phyloP scores from a whole-genome alignment of 2,888 invertebrate genomes.

The Sesamia inferens region DNA sequence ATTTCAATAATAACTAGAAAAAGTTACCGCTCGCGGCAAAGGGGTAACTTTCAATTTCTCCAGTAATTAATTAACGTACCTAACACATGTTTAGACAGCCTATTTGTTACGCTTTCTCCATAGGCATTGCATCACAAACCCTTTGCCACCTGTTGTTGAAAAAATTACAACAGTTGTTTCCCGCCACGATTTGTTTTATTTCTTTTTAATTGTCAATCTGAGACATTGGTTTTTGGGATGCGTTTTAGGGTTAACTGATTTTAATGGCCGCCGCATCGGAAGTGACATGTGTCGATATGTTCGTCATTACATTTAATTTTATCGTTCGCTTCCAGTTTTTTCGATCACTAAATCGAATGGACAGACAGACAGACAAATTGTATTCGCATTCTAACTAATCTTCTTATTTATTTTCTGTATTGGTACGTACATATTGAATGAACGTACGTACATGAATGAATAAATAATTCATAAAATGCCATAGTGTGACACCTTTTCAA shows the following conservation, averaged over 20 bases:
- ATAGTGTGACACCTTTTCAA: slow-evolving; percentile 11
- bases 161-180: slow-evolving; percentile 84
- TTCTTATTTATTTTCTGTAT: slow-evolving; percentile 3
- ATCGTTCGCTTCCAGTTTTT: slow-evolving; percentile 67
- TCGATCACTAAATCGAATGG: slow-evolving; percentile 8
- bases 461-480: slow-evolving; percentile 12
- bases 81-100: slow-evolving; percentile 86
- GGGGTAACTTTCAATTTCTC: slow-evolving; percentile 88
- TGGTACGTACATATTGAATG: slow-evolving; percentile 6
- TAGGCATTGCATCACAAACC: slow-evolving; percentile 80
- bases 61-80: slow-evolving; percentile 86
- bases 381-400: slow-evolving; percentile 21
- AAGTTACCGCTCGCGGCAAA: slow-evolving; percentile 66
- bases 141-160: slow-evolving; percentile 84
- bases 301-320: slow-evolving; percentile 87
- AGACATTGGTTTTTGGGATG: slow-evolving; percentile 68
- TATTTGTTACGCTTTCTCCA: slow-evolving; percentile 88
- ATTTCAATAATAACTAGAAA: slow-evolving; percentile 66
- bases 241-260: slow-evolving; percentile 84
- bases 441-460: not conserved
- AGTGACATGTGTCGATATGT: slow-evolving; percentile 86
- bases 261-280: slow-evolving; percentile 81
- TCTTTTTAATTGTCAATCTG: slow-evolving; percentile 88
- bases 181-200: slow-evolving; percentile 89
- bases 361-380: slow-evolving; percentile 45